Percentiles rank a stretch among this genome's conserved stretches.
These are phyloP conservation scores for Carcharodon carcharias DNA, from an alignment of 2,797 vertebrate genomes.

Conservation along the genomic window DNA sequence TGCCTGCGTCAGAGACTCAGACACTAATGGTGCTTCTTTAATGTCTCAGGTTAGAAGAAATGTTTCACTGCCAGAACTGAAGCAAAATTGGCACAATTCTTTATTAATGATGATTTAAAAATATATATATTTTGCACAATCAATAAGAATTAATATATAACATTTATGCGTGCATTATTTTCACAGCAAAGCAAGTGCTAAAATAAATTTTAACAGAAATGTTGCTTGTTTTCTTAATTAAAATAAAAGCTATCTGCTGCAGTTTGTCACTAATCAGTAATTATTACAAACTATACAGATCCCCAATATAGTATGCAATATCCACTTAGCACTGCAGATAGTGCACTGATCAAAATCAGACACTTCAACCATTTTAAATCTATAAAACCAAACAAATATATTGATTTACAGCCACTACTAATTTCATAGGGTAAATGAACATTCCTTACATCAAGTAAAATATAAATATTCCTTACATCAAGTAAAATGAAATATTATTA, in stretches of 20 bases:
- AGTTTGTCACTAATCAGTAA: slow-evolving; percentile 32
- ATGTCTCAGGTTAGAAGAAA: background rate
- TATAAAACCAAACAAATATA: background rate
- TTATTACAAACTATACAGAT: slow-evolving; percentile 37
- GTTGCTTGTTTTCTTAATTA: slow-evolving; percentile 30
- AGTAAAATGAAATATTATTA: background rate
- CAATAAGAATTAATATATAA: background rate
- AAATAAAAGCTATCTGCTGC: slow-evolving; percentile 36
- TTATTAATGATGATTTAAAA: background rate
- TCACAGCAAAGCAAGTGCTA: slow-evolving; percentile 34
- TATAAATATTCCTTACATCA: background rate
- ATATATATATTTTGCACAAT: no score
- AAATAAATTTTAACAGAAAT: slow-evolving; percentile 32
- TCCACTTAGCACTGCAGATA: slow-evolving; percentile 17
- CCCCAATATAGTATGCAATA: background rate
- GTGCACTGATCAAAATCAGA: slow-evolving; percentile 13
- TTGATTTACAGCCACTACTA: background rate
- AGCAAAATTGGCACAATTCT: background rate
- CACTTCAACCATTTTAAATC: background rate
- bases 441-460: background rate
- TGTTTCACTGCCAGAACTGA: background rate
- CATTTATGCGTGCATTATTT: background rate
- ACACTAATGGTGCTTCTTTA: background rate
- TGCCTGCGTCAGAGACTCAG: background rate
- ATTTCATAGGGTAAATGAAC: background rate